Conservation (phyloP, 2,113 vertebrate species). For the Pseudorectes ferrugineus region DNA sequence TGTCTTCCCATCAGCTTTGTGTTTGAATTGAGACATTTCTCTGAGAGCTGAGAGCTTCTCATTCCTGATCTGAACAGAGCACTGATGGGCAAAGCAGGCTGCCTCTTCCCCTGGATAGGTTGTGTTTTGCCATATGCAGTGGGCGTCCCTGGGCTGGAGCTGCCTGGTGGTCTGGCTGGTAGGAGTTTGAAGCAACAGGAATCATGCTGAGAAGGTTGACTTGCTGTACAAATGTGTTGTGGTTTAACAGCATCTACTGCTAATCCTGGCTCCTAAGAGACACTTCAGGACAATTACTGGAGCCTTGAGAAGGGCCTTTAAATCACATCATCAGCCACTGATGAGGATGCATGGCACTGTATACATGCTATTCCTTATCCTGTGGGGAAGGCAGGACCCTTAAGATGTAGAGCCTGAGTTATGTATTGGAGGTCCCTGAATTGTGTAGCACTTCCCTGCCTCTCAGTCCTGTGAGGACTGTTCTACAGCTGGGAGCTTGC, state of each 20-base stretch:
- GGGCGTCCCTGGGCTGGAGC: neutral
- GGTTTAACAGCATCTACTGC: neutral
- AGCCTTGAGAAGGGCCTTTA: neutral
- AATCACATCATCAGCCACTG: neutral
- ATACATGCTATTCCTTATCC: neutral
- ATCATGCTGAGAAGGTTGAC: neutral
- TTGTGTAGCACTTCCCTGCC: neutral
- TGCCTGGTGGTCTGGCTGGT: neutral
- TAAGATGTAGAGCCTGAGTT: neutral
- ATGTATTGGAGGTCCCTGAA: neutral
- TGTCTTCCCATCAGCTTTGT: neutral
- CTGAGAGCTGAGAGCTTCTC: neutral
- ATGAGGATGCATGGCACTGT: neutral
- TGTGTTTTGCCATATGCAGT: neutral
- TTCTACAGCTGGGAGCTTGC: neutral
- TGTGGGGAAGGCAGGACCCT: fast-evolving
- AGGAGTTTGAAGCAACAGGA: neutral
- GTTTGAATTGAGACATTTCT: neutral
- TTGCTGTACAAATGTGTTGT: neutral
- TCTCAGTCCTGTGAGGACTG: neutral
- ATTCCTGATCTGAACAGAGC: neutral
- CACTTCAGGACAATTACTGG: neutral
- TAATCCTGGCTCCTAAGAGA: neutral
- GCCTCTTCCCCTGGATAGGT: neutral
- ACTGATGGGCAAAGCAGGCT: neutral